These are phyloP conservation scores for Ceratina australensis DNA, from an alignment of 1,140 invertebrate genomes.

Conservation along the genomic window DNA sequence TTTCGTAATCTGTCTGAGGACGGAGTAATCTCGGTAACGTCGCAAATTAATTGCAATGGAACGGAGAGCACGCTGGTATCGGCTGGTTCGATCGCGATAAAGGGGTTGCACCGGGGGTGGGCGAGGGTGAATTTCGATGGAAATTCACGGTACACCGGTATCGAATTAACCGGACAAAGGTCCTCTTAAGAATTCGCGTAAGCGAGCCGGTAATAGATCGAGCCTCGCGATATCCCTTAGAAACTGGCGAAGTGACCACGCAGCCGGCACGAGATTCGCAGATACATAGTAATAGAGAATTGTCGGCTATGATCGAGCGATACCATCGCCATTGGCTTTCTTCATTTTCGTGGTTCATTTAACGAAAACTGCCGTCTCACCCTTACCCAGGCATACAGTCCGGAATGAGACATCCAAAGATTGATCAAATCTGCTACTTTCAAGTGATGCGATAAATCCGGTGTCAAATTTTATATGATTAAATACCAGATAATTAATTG, in stretches of 20 bases:
- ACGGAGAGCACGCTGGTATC: background rate
- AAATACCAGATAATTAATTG: no score
- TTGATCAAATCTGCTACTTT: no score
- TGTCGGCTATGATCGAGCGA: constrained; percentile 73
- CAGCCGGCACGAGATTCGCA: constrained; percentile 62
- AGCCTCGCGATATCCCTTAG: constrained; percentile 65
- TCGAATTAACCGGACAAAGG: constrained; percentile 51
- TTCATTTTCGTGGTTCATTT: constrained; percentile 68
- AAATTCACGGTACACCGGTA: constrained; percentile 41
- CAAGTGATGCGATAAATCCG: no score
- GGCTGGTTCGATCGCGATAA: constrained; percentile 7
- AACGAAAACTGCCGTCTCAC: constrained; percentile 48
- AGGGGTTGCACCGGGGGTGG: background rate
- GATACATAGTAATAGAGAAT: constrained; percentile 78
- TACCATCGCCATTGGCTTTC: constrained; percentile 63
- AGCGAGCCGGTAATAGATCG: constrained; percentile 63
- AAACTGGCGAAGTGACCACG: constrained; percentile 63
- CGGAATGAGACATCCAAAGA: no score
- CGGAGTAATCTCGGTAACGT: background rate
- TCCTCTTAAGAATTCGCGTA: constrained; percentile 59
- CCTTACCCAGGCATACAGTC: no score
- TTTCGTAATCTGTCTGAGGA: background rate
- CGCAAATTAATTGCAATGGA: constrained; percentile 24
- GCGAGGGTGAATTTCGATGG: constrained; percentile 30
- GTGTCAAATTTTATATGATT: no score